Evolutionary conservation across 2,888 invertebrate genomes (phyloP), one percentile per base, ranked within the genome.

Genomic region (Drosophila algonquin): DNA sequence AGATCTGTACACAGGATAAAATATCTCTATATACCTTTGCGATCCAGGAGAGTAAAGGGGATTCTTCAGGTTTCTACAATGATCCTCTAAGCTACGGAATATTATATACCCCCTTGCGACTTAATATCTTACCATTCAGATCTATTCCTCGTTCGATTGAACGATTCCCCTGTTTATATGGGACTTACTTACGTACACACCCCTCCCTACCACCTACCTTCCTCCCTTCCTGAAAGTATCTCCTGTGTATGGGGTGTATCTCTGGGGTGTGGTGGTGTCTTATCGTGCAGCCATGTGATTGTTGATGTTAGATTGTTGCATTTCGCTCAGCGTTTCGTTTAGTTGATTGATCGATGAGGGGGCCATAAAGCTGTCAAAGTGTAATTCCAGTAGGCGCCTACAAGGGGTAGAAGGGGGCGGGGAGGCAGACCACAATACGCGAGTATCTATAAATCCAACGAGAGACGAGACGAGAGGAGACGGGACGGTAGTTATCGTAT

Each of bases 361-460:
- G 54, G 56, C 76, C 82, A 73, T 87, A 81, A 81, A 87, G 53
- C 75, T 84, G 77, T 72, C 80, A 45, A 51, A 27, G 81, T 82
- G 87, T 85, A 87, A 87, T 76, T 67, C 87, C 83, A 87, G 86
- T 79, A 85, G 84, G 84, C 84, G 84, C 84, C 84, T 75, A 61
- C 1, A 35, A 0, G 12, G 35, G 12, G 5, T 1, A 35, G 35
- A 12, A 54, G 24, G 27, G 10, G 16, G 18, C 8, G 35, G 14
- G 54, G 53, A 10, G 35, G 47, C 32, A 44, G 56, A 53, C 32
- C 40, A 52, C 47, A 21, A 52, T 69, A 24, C 24, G 24, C 1
- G 18, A 24, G 24, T 24, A 73, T 62, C 56, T 47, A 53, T 56
- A 62, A 46, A 48, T 53, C 48, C 58, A 6, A 63, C 40, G 16